Evolutionary conservation across 2,888 invertebrate species (phyloP).

Genomic region (Ferdinandea cuprea): DNA sequence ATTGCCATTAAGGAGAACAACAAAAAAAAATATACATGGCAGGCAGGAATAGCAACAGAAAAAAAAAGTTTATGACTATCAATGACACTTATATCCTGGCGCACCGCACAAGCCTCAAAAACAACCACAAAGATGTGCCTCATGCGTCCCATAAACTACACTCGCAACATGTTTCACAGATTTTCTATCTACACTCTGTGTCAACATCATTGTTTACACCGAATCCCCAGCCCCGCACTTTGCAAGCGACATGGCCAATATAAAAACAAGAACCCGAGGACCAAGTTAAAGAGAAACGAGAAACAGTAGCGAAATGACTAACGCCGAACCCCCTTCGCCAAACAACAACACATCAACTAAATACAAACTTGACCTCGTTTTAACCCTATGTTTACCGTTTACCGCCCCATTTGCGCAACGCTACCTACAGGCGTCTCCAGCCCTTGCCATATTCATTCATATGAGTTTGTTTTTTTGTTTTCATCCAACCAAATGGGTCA

Average conservation of each 20-base stretch:
- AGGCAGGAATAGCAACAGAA: conserved; percentile 7
- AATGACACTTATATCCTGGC: not conserved
- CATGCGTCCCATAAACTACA: conserved; percentile 40
- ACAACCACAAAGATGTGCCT: conserved; percentile 42
- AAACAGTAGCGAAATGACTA: conserved; percentile 19
- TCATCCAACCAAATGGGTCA: conserved; percentile 17
- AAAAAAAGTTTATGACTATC: conserved; percentile 8
- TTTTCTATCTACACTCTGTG: conserved; percentile 33
- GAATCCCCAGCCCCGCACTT: not conserved
- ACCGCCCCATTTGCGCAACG: not conserved
- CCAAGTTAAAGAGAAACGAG: conserved; percentile 2
- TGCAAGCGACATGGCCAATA: conserved; percentile 1
- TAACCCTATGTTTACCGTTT: conserved; percentile 49
- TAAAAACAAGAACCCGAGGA: conserved; percentile 12
- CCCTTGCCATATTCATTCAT: not conserved
- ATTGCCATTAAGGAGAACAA: conserved; percentile 10
- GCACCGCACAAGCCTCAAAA: conserved; percentile 28
- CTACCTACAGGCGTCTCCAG: not conserved
- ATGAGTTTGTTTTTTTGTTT: conserved; percentile 11
- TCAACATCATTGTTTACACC: conserved; percentile 52
- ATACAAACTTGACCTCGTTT: conserved; percentile 72
- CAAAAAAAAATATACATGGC: not conserved
- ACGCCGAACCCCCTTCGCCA: not conserved
- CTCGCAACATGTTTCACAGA: conserved; percentile 64
- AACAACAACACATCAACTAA: conserved; percentile 37